Base-by-base conservation (phyloP, 92 coral and sea anemone genomes). In the Porites rus region DNA sequence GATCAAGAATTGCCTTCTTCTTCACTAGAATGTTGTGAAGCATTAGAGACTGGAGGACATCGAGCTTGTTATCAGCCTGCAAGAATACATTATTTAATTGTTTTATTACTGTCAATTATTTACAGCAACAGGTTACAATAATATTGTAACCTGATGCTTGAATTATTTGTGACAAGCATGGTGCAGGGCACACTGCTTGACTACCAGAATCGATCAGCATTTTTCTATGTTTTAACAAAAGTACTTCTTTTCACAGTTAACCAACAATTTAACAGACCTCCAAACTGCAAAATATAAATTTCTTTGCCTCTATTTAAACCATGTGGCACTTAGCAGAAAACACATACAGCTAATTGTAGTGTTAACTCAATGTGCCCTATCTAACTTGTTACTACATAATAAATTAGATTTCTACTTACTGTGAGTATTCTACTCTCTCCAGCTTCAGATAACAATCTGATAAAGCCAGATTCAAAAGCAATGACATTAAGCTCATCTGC, bases 1-100 rank as follows among this genome's bases (percentile, higher is more conserved):
- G 93, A 64, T 87, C 88, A 62, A 91, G 88, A 25, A 80, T 69
- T 43, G 76, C 83, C 76, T 83, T 88, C 76, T 84, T 65, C 74
- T 72, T 84, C 52, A 79, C 85, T 43, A 87, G 71, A 68, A 83
- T 82, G 59, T 84, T 78, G 69, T 83, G 86, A 46, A 67, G 53
- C 76, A 87, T 85, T 14, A 90, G 78, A 53, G 91, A 90, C 69
- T 80, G 81, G 52, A 61, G 61, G 65, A 72, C 72, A 72, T 85
- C 78, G 19, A 85, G 75, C 83, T 85, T 85, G 70, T 85, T 85
- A 51, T 51, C 71, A 75, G 81, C 76, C 67, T 81, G 31, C 66
- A 68, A 81, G 60, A 68, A 52, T 52, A 52, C 58, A 64, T 64
- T 52, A 75, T 19, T 75, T 13, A 75, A 75, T 75, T 75, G 63